A percentile compares a stretch with the other conserved stretches of the same genome.
phyloP scores from a whole-genome alignment of 2,888 invertebrate genomes.

The Amiota mariae region DNA sequence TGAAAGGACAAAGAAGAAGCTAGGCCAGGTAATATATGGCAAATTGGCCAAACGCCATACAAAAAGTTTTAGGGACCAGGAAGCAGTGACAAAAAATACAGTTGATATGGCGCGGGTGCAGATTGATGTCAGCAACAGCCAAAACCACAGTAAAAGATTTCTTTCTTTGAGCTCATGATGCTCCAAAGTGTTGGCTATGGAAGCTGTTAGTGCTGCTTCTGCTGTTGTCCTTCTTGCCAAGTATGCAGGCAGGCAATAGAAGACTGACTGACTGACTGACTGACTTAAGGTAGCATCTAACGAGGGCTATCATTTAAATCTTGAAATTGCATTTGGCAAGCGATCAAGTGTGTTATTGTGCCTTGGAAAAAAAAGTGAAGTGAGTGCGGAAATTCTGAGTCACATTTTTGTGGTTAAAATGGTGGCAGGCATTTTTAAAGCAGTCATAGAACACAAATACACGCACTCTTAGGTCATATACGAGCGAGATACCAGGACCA shows the following conservation, averaged over 20 bases:
- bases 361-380: background rate
- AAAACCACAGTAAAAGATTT: background rate
- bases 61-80: slow-evolving; percentile 32
- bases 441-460: slow-evolving; percentile 26
- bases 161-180: too few species aligned
- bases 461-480: background rate
- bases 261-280: background rate
- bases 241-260: too few species aligned
- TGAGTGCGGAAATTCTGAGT: background rate
- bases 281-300: slow-evolving; percentile 38
- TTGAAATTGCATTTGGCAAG: slow-evolving; percentile 60
- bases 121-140: slow-evolving; percentile 18
- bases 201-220: too few species aligned
- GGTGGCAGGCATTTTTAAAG: slow-evolving; percentile 38
- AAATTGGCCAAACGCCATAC: slow-evolving; percentile 29
- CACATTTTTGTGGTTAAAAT: too few species aligned
- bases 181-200: too few species aligned
- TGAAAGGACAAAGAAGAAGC: too few species aligned
- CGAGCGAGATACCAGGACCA: background rate
- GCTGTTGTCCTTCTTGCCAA: too few species aligned
- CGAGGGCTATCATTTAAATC: slow-evolving; percentile 58
- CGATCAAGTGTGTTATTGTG: slow-evolving; percentile 45
- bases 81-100: slow-evolving; percentile 31
- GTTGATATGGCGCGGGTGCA: slow-evolving; percentile 32
- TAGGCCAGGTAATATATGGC: background rate